phyloP scores from a whole-genome alignment of 2,888 invertebrate genomes.

The Phrixothrix hirtus region DNA sequence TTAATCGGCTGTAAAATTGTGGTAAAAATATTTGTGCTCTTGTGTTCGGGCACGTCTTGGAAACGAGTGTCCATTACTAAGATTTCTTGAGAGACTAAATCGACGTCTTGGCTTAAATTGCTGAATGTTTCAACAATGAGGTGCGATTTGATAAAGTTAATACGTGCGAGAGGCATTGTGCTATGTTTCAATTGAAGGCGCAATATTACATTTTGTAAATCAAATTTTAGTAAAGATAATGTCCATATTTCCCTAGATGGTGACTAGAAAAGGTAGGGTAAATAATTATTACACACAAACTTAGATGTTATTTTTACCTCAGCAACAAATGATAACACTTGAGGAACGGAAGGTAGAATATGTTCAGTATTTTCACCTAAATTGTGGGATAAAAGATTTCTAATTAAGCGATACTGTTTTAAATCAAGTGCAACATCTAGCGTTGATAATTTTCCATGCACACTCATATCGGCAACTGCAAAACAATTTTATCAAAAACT shows the following conservation, averaged over 20 bases:
- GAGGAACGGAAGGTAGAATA: slow-evolving; percentile 54
- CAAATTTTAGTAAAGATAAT: slow-evolving; percentile 76
- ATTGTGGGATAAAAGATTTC: slow-evolving; percentile 86
- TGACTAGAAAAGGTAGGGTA: no score
- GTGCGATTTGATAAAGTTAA: slow-evolving; percentile 90
- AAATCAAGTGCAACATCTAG: slow-evolving; percentile 81
- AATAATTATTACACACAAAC: no score
- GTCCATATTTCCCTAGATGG: slow-evolving; percentile 65
- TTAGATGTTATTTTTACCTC: no score
- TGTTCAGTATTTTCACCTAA: slow-evolving; percentile 83
- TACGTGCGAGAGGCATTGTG: slow-evolving; percentile 71
- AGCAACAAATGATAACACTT: slow-evolving; percentile 41
- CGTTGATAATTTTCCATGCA: slow-evolving; percentile 83
- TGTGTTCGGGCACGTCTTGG: slow-evolving; percentile 67
- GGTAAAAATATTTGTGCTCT: slow-evolving; percentile 82
- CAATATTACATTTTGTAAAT: slow-evolving; percentile 84
- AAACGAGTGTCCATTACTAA: slow-evolving; percentile 77
- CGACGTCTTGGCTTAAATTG: slow-evolving; percentile 88
- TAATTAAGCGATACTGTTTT: slow-evolving; percentile 83
- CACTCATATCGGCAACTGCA: slow-evolving; percentile 80
- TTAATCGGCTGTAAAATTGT: slow-evolving; percentile 78
- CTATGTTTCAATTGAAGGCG: slow-evolving; percentile 66
- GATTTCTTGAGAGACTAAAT: slow-evolving; percentile 90
- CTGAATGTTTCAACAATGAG: slow-evolving; percentile 84
- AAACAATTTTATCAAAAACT: slow-evolving; percentile 8